Conservation (phyloP, 2,113 vertebrate species). For the Vulpes vulpes region DNA sequence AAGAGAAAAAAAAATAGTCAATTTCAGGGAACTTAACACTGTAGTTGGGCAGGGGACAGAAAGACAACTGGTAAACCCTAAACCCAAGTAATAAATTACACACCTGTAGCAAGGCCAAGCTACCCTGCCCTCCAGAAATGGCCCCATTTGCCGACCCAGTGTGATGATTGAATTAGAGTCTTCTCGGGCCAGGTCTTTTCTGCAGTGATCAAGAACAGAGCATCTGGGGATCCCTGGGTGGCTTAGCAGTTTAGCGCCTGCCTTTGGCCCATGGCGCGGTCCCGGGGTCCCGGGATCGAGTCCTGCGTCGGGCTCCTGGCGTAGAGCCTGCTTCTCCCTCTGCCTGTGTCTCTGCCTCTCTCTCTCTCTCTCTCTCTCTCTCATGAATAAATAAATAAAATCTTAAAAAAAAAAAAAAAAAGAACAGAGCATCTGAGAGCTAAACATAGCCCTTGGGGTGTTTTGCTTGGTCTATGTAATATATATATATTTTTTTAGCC, state of each 20-base stretch:
- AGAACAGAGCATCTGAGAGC: not conserved
- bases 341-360: too few species aligned
- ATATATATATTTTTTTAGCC: not conserved
- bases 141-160: not conserved
- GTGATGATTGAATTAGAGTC: too few species aligned
- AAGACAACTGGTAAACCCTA: not conserved
- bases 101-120: not conserved
- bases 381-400: too few species aligned
- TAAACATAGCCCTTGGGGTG: fast-evolving
- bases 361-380: too few species aligned
- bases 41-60: not conserved
- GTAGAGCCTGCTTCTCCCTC: too few species aligned
- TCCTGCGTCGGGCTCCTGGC: too few species aligned
- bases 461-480: not conserved
- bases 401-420: too few species aligned
- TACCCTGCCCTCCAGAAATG: fast-evolving
- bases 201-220: fast-evolving
- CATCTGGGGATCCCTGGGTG: too few species aligned
- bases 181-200: not conserved
- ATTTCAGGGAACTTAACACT: fast-evolving
- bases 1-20: not conserved
- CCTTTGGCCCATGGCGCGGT: too few species aligned
- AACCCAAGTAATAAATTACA: not conserved
- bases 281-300: too few species aligned
- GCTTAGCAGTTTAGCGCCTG: too few species aligned